phyloP scores from a whole-genome alignment of 1,140 invertebrate species.

The Dysdera silvatica region DNA sequence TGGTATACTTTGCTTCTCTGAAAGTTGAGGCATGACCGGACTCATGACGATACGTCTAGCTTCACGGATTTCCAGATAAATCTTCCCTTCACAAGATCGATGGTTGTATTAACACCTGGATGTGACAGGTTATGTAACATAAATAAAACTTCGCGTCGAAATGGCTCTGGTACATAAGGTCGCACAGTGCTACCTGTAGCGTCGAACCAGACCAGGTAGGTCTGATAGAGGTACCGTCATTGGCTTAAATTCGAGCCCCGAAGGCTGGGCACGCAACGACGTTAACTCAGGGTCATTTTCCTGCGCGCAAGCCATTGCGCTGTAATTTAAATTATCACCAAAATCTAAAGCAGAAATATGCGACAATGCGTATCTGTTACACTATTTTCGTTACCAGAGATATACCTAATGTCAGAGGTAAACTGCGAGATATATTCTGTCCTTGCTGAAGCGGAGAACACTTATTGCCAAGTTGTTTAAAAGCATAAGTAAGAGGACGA shows the following conservation, averaged over 20 bases:
- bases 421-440: conserved; percentile 43
- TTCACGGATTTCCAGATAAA: conserved; percentile 22
- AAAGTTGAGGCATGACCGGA: conserved; percentile 5
- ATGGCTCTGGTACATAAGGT: conserved; percentile 9
- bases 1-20: conserved; percentile 17
- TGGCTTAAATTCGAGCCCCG: neutral
- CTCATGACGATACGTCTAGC: neutral
- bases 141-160: conserved; percentile 7
- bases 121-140: conserved; percentile 13
- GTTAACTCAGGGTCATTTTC: conserved; percentile 6
- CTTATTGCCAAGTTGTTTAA: conserved; percentile 22
- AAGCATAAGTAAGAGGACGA: conserved; percentile 35
- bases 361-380: conserved; percentile 16
- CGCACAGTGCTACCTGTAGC: neutral
- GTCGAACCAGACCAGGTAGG: neutral
- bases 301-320: conserved; percentile 6
- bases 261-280: neutral
- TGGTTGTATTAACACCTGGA: conserved; percentile 10
- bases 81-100: neutral
- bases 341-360: neutral
- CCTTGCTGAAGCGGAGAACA: conserved; percentile 31
- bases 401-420: conserved; percentile 39
- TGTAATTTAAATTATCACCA: neutral
- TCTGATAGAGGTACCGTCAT: neutral
- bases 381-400: conserved; percentile 40